Evolutionary conservation across 2,113 vertebrate species (phyloP), one percentile per base, ranked within the genome.

Genomic region (Axis porcinus): DNA sequence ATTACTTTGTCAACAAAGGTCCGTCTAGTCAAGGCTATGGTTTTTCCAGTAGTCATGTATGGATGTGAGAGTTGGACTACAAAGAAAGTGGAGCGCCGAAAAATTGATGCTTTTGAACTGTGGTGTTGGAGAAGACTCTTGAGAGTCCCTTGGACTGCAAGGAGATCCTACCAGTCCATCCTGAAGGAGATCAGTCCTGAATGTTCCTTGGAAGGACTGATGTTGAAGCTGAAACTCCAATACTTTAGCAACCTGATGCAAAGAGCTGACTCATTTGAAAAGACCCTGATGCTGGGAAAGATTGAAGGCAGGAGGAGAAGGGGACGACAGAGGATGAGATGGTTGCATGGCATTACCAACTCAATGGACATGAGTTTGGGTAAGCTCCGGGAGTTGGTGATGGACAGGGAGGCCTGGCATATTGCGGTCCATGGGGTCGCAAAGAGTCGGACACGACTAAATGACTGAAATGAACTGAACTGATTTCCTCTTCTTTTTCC

Each of bases 351-450:
- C 10, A 70, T 40, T 5, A 70, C n/a, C 0, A 0, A 21, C n/a
- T 36, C 64, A 36, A 70, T 21, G n/a, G 64, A 70, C 67, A 70
- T 70, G n/a, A 70, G n/a, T 70, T 70, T 70, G 67, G 8, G 67
- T 40, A 40, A 70, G n/a, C 19, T 70, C 21, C 6, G 10, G 67
- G 67, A 70, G n/a, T 3, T 23, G n/a, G 10, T 70, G 67, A 40
- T 70, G 19, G 67, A 40, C 19, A 40, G 67, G 67, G 21, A 70
- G 21, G 19, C 64, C 67, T 70, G 19, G 67, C 6, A 17, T 40
- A n/a, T 19, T 70, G 10, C 0, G 1, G n/a, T 23, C 10, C n/a
- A 70, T 36, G 19, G n/a, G 19, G n/a, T 12, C 0, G 1, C n/a
- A 70, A 36, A 67, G 67, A 70, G 67, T 70, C n/a, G 6, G 67